Conservation (phyloP, 2,113 vertebrate genomes). For the Dicaeum eximium region DNA sequence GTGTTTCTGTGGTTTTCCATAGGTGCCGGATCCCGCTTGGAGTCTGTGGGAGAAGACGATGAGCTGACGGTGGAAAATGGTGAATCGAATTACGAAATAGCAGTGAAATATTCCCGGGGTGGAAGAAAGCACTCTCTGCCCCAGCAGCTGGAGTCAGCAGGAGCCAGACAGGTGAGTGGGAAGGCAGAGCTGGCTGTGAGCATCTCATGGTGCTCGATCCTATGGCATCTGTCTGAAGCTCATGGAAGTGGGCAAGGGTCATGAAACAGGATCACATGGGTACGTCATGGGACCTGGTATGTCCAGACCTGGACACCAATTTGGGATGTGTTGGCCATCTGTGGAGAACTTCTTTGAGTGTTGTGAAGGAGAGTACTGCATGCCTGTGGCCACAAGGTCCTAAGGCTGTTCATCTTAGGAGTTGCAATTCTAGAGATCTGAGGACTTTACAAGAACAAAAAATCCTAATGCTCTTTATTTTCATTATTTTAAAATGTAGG, state of each 20-base stretch:
- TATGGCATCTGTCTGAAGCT: not conserved
- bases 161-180: constrained; percentile 81
- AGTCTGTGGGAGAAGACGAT: constrained; percentile 94
- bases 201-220: accelerated
- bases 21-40: constrained; percentile 85
- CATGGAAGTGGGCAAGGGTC: accelerated
- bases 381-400: not conserved
- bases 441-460: not conserved
- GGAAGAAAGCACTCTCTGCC: constrained; percentile 92
- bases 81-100: constrained; percentile 69
- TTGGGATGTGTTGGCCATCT: not conserved
- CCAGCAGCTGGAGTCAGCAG: constrained; percentile 83
- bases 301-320: not conserved
- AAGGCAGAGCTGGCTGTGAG: not conserved
- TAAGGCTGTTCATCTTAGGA: not conserved
- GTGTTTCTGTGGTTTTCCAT: not conserved
- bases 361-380: not conserved
- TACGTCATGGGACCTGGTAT: accelerated
- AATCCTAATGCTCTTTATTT: not conserved
- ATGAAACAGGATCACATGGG: not conserved
- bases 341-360: not conserved
- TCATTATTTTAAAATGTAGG: not conserved
- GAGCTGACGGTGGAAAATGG: constrained; percentile 86
- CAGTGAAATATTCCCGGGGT: constrained; percentile 78
- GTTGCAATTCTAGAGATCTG: not conserved